Conservation (phyloP, 2,113 vertebrate genomes). For the Morone chrysops region DNA sequence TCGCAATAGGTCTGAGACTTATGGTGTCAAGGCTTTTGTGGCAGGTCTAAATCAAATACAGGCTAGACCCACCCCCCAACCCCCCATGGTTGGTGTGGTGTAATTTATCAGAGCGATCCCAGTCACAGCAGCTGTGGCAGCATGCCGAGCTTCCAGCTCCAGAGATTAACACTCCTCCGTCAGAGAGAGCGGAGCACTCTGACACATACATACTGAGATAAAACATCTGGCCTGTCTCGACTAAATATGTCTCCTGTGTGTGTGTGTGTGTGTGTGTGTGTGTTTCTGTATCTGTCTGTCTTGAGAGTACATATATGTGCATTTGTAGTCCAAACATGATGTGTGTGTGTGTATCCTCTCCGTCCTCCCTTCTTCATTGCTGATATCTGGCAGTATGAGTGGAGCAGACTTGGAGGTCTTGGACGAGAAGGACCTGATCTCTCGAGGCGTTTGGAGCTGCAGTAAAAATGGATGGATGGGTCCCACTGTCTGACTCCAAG, state of each 20-base stretch:
- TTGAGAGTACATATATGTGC: neutral
- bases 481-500: constrained; percentile 46
- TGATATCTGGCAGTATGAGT: constrained; percentile 47
- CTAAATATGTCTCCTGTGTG: constrained; percentile 48
- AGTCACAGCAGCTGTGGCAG: constrained; percentile 34
- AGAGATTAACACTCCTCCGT: constrained; percentile 63
- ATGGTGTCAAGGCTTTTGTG: constrained; percentile 5
- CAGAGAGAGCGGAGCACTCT: constrained; percentile 34
- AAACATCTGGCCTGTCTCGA: constrained; percentile 66
- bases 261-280: constrained; percentile 23
- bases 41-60: constrained; percentile 35
- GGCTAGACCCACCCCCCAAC: neutral
- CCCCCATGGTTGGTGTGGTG: neutral
- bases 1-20: constrained; percentile 5
- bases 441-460: constrained; percentile 33
- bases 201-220: constrained; percentile 59
- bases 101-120: constrained; percentile 39
- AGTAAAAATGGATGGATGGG: constrained; percentile 49
- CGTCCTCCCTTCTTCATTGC: constrained; percentile 39
- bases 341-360: constrained; percentile 30
- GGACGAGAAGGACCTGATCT: constrained; percentile 45
- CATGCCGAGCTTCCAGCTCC: constrained; percentile 28
- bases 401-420: constrained; percentile 56
- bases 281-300: constrained; percentile 18
- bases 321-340: constrained; percentile 23